Percentiles rank a stretch among this genome's conserved stretches.
Conservation (phyloP, 1,140 invertebrate species). For the Ericerus pela region DNA sequence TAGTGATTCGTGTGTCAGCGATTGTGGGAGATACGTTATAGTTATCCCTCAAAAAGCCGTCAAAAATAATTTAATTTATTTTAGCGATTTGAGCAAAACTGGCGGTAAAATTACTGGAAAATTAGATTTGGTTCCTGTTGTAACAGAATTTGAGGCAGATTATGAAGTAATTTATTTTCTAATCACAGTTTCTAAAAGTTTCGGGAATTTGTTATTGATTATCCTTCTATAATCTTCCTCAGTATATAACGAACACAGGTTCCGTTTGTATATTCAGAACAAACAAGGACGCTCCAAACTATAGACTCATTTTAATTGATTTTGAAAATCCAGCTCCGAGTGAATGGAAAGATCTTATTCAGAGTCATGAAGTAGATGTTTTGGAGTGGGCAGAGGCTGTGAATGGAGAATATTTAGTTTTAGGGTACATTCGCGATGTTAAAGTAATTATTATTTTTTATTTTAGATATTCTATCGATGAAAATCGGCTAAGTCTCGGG, state of each 20-base stretch:
- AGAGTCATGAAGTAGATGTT: slow-evolving; percentile 74
- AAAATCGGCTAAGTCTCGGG: background rate
- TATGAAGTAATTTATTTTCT: slow-evolving; percentile 55
- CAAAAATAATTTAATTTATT: slow-evolving; percentile 75
- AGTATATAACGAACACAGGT: slow-evolving; percentile 85
- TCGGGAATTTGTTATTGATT: slow-evolving; percentile 8
- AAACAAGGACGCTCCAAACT: slow-evolving; percentile 86
- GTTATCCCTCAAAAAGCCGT: slow-evolving; percentile 65
- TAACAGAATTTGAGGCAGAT: slow-evolving; percentile 83
- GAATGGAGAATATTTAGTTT: slow-evolving; percentile 69
- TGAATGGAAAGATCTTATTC: slow-evolving; percentile 70
- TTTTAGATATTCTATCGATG: background rate
- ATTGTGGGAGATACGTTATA: slow-evolving; percentile 81
- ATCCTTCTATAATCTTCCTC: slow-evolving; percentile 29
- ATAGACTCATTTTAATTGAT: slow-evolving; percentile 52
- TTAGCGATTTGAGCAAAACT: slow-evolving; percentile 47
- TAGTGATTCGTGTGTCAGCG: slow-evolving; percentile 64
- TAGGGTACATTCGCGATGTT: slow-evolving; percentile 87
- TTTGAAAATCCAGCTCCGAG: slow-evolving; percentile 60
- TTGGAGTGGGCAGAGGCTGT: slow-evolving; percentile 76
- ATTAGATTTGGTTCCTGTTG: slow-evolving; percentile 53
- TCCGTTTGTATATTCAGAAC: slow-evolving; percentile 74
- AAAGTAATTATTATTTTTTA: slow-evolving; percentile 47
- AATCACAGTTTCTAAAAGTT: background rate
- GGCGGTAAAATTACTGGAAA: slow-evolving; percentile 43